Conservation (phyloP, 2,797 vertebrate species). For the Vultur gryphus region DNA sequence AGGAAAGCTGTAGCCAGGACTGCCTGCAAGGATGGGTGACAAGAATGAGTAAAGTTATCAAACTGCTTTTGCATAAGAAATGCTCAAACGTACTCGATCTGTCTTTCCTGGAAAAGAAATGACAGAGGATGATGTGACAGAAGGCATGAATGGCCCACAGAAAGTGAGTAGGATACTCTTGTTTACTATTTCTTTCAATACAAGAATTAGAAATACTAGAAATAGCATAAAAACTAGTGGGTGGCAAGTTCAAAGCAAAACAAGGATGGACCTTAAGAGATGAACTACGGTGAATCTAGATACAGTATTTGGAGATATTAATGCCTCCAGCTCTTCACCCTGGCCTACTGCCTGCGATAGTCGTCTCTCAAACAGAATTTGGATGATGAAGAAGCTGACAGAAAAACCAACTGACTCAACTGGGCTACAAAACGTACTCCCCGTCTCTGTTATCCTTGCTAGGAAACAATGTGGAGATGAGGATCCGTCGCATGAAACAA, state of each 20-base stretch:
- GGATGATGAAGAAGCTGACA: neutral
- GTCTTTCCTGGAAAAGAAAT: neutral
- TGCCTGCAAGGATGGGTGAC: neutral
- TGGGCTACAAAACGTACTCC: neutral
- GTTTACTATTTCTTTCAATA: neutral
- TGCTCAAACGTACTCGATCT: neutral
- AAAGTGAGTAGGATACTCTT: neutral
- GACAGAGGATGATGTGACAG: neutral
- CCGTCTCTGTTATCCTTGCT: neutral
- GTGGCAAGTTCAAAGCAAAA: neutral
- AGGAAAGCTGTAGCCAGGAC: neutral
- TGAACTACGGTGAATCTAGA: neutral
- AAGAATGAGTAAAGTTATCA: neutral
- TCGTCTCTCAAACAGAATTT: neutral
- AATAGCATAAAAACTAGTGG: neutral
- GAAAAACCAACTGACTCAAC: neutral
- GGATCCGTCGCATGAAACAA: neutral
- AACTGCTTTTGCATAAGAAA: neutral
- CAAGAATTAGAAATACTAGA: neutral
- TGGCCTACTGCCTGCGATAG: neutral
- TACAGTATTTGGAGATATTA: neutral
- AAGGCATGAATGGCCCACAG: neutral
- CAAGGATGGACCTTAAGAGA: neutral
- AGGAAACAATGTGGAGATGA: neutral
- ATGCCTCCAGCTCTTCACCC: neutral